Evolutionary conservation across 2,888 invertebrate species (phyloP).

Genomic region (Scrobipalpa atriplicella): DNA sequence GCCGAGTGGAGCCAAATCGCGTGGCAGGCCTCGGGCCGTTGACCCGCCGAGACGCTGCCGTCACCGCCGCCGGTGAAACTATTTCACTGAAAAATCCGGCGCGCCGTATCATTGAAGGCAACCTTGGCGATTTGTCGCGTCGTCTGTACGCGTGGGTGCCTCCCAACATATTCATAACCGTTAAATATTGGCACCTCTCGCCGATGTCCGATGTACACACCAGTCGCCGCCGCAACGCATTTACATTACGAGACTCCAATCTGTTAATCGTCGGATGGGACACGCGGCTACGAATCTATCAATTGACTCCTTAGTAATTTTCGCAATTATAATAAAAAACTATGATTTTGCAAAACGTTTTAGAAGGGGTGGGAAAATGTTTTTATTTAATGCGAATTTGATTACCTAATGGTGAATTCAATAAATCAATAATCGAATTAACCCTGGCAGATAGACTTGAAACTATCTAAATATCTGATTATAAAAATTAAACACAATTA

Average conservation of each 20-base stretch:
- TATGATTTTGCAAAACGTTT: no score
- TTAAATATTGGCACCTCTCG: conserved; percentile 71
- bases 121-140: conserved; percentile 80
- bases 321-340: no score
- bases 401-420: no score
- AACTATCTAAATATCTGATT: no score
- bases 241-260: conserved; percentile 31
- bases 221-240: conserved; percentile 29
- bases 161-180: conserved; percentile 69
- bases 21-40: conserved; percentile 71
- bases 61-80: conserved; percentile 73
- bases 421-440: no score
- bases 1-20: conserved; percentile 71
- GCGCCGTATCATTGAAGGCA: conserved; percentile 74
- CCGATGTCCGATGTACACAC: conserved; percentile 53
- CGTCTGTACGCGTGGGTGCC: conserved; percentile 77
- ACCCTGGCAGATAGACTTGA: no score
- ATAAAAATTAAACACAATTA: no score
- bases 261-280: background rate
- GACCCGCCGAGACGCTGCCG: conserved; percentile 78
- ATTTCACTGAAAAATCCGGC: conserved; percentile 80
- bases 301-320: no score
- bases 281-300: background rate
- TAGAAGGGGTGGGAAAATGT: no score
- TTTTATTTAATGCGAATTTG: no score